phyloP scores from a whole-genome alignment of 2,797 vertebrate species.

The Lagorchestes hirsutus region DNA sequence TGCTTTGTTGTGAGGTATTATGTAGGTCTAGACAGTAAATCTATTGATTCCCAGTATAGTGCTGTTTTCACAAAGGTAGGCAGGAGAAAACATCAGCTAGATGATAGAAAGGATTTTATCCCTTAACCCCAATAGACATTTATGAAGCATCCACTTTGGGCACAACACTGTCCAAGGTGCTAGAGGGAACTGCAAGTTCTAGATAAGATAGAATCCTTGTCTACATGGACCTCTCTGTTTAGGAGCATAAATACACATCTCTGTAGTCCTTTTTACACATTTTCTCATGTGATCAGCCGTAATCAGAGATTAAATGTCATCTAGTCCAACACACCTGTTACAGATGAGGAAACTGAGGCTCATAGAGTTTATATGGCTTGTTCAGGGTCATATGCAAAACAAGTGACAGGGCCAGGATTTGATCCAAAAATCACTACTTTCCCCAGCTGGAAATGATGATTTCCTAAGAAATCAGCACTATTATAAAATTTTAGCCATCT shows the following conservation, averaged over 20 bases:
- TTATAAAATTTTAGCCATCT: background rate
- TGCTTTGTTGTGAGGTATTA: background rate
- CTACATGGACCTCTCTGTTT: background rate
- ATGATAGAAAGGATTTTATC: background rate
- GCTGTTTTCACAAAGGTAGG: background rate
- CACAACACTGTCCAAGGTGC: background rate
- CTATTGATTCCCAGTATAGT: background rate
- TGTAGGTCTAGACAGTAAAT: background rate
- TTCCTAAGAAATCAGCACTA: background rate
- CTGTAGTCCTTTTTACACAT: background rate
- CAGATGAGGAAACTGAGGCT: background rate
- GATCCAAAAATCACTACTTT: background rate
- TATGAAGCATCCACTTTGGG: background rate
- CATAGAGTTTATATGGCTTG: too few species aligned
- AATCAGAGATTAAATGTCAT: background rate
- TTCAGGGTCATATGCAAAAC: background rate
- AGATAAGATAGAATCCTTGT: background rate
- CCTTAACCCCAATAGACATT: background rate
- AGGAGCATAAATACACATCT: background rate
- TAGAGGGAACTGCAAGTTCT: background rate
- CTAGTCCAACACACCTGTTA: background rate
- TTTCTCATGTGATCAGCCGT: background rate
- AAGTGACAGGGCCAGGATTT: background rate
- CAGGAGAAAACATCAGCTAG: background rate
- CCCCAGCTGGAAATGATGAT: background rate